A percentile compares a stretch with the other conserved stretches of the same genome.
Evolutionary conservation across 2,888 invertebrate species (phyloP).

Genomic region (Cataglyphis altisquamis): DNA sequence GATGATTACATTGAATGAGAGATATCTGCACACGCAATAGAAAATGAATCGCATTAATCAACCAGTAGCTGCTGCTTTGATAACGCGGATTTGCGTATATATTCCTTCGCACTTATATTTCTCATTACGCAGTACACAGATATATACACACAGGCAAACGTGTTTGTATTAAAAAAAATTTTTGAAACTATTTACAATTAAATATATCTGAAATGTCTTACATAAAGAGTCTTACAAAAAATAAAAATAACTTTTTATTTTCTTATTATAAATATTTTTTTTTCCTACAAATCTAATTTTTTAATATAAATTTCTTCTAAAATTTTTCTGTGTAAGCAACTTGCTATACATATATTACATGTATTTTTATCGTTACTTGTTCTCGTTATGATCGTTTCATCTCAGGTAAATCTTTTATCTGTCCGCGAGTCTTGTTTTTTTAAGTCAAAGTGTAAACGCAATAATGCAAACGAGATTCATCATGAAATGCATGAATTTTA

Average conservation of each 20-base stretch:
- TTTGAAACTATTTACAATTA: too few species aligned
- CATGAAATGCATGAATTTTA: conserved; percentile 13
- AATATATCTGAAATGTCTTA: background rate
- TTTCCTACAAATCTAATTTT: background rate
- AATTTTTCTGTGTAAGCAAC: background rate
- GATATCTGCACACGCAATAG: conserved; percentile 33
- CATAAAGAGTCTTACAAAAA: background rate
- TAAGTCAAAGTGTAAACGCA: background rate
- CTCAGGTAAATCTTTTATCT: background rate
- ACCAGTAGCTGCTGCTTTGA: conserved; percentile 9
- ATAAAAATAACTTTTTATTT: background rate
- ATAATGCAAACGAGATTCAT: background rate
- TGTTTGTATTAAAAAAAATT: conserved; percentile 13
- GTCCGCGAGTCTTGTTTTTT: background rate
- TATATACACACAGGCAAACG: background rate
- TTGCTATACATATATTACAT: background rate
- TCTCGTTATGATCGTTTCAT: background rate
- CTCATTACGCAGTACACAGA: conserved; percentile 26
- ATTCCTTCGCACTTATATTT: background rate
- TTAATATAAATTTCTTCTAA: background rate
- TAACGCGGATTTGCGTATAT: conserved; percentile 6
- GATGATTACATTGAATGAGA: conserved; percentile 44
- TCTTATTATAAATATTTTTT: background rate
- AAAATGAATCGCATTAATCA: conserved; percentile 52
- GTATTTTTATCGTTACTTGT: background rate